phyloP scores from a whole-genome alignment of 2,888 invertebrate genomes.

The Mesoligia furuncula region DNA sequence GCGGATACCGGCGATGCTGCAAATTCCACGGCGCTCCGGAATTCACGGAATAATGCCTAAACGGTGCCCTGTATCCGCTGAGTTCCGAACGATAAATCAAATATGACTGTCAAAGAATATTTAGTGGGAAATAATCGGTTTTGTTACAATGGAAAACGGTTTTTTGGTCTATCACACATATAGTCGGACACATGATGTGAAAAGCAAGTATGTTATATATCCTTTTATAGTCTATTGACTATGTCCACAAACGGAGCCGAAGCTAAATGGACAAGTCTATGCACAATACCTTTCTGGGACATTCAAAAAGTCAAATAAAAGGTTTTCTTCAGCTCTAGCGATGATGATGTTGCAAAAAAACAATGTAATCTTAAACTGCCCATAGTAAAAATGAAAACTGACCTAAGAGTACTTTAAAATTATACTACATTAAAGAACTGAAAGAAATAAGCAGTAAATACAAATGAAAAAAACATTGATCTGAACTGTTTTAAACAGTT shows the following conservation, averaged over 20 bases:
- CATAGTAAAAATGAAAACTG: background rate
- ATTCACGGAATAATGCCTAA: conserved; percentile 51
- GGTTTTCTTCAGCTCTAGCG: background rate
- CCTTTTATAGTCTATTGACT: background rate
- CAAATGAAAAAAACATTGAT: no score
- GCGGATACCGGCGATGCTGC: conserved; percentile 47
- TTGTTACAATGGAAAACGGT: background rate
- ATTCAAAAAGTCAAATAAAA: background rate
- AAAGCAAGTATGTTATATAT: background rate
- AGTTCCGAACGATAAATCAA: conserved; percentile 36
- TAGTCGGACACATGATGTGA: background rate
- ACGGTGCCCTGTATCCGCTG: conserved; percentile 23
- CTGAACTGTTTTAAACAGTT: no score
- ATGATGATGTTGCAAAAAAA: background rate
- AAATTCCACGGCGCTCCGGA: conserved; percentile 44
- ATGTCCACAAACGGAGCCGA: background rate
- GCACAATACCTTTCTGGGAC: background rate
- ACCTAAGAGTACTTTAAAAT: background rate
- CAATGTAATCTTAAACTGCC: no score
- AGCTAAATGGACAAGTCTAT: background rate
- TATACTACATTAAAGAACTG: no score
- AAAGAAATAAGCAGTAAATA: no score
- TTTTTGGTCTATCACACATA: background rate
- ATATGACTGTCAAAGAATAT: conserved; percentile 29
- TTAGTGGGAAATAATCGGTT: conserved; percentile 6